Evolutionary conservation across 2,888 invertebrate genomes (phyloP).

Genomic region (Diplolepis rosae): DNA sequence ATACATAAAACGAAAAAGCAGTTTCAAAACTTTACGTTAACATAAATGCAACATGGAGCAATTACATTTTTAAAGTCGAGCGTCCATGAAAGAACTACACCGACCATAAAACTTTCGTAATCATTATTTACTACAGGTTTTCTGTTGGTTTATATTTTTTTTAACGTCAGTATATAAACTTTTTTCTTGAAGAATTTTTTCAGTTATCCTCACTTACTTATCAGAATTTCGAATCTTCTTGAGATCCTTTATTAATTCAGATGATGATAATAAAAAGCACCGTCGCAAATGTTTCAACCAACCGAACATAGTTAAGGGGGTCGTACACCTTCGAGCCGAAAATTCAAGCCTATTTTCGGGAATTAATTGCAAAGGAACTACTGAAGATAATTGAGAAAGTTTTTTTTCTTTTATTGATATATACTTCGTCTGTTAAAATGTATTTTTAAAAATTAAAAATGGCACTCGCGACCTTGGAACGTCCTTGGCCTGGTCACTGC

Average conservation of each 20-base stretch:
- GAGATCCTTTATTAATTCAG: conserved; percentile 8
- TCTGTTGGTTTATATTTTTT: conserved; percentile 15
- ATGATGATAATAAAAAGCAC: not conserved
- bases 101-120: not conserved
- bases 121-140: conserved; percentile 23
- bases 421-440: too few relatives aligned
- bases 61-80: conserved; percentile 17
- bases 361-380: too few relatives aligned
- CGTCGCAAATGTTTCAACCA: too few relatives aligned
- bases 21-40: conserved; percentile 1
- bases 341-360: too few relatives aligned
- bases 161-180: conserved; percentile 18
- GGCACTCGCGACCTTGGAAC: too few relatives aligned
- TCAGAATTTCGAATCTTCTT: conserved; percentile 20
- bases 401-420: too few relatives aligned
- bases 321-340: too few relatives aligned
- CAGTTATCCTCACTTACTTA: conserved; percentile 1
- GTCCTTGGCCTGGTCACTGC: too few relatives aligned
- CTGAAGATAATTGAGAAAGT: too few relatives aligned
- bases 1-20: not conserved
- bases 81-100: not conserved
- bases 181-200: not conserved
- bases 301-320: too few relatives aligned
- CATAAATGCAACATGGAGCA: not conserved
- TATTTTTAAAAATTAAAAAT: too few relatives aligned